A percentile compares a stretch with the other conserved stretches of the same genome.
Evolutionary conservation across 1,140 invertebrate genomes (phyloP).

Genomic region (Euwallacea similis): DNA sequence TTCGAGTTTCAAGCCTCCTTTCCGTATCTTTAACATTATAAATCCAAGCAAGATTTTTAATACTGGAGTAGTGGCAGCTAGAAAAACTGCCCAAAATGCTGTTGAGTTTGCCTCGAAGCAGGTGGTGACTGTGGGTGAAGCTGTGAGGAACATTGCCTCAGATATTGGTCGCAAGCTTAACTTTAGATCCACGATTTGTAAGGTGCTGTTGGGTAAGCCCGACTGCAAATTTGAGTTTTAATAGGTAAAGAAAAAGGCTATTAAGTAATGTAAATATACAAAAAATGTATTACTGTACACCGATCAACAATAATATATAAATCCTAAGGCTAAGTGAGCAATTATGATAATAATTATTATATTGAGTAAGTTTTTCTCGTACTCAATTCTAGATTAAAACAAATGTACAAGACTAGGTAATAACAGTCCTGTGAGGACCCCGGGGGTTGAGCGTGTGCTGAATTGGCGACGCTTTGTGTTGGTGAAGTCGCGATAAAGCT

Average conservation of each 20-base stretch:
- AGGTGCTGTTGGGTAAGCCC: background rate
- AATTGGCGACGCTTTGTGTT: too few species aligned
- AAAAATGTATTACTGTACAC: slow-evolving; percentile 12
- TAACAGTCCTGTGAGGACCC: too few species aligned
- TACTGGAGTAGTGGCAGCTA: background rate
- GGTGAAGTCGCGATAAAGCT: too few species aligned
- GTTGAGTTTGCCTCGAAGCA: background rate
- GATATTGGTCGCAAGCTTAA: background rate
- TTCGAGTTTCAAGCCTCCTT: too few species aligned
- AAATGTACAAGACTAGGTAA: too few species aligned
- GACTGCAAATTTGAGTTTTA: background rate
- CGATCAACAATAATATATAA: slow-evolving; percentile 7
- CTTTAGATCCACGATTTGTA: background rate
- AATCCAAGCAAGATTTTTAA: background rate
- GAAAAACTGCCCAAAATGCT: background rate
- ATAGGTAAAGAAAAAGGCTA: background rate
- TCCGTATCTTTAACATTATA: too few species aligned
- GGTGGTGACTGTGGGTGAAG: background rate
- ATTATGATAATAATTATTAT: background rate
- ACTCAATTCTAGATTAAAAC: too few species aligned
- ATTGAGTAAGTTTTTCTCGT: too few species aligned
- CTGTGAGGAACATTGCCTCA: background rate
- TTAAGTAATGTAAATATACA: background rate
- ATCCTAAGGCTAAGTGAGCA: background rate
- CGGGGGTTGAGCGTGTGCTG: too few species aligned